phyloP scores from a whole-genome alignment of 2,888 invertebrate species.

The Incurvaria masculella region DNA sequence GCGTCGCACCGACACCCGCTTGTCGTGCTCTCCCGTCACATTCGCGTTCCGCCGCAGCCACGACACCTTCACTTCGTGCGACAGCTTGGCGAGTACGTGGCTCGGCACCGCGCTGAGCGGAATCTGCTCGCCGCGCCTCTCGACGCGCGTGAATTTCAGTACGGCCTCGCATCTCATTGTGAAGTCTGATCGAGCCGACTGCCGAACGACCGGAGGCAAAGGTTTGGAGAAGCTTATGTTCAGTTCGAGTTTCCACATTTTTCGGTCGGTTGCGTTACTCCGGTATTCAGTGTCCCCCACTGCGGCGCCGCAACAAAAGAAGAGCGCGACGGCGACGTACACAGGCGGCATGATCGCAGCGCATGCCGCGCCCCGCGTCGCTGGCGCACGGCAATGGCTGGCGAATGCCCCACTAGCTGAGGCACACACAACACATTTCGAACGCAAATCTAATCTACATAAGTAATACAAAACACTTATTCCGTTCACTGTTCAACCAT shows the following conservation, averaged over 20 bases:
- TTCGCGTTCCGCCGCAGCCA: slow-evolving; percentile 40
- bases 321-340: neutral
- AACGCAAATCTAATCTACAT: too few relatives aligned
- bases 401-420: too few relatives aligned
- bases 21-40: slow-evolving; percentile 29
- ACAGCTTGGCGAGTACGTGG: slow-evolving; percentile 31
- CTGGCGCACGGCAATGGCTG: too few relatives aligned
- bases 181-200: slow-evolving; percentile 30
- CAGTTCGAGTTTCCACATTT: slow-evolving; percentile 30
- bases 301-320: neutral
- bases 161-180: slow-evolving; percentile 44
- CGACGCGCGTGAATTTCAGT: slow-evolving; percentile 44
- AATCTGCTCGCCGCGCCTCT: slow-evolving; percentile 27
- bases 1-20: slow-evolving; percentile 38
- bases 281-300: neutral
- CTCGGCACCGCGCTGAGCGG: slow-evolving; percentile 36
- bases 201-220: slow-evolving; percentile 30
- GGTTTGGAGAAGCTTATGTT: slow-evolving; percentile 44
- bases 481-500: too few relatives aligned
- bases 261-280: slow-evolving; percentile 29
- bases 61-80: slow-evolving; percentile 37
- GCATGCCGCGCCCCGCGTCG: neutral
- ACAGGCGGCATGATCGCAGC: neutral
- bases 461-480: too few relatives aligned
- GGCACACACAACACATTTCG: too few relatives aligned